Evolutionary conservation across 2,113 vertebrate species (phyloP).

Genomic region (Cinclus mexicanus): DNA sequence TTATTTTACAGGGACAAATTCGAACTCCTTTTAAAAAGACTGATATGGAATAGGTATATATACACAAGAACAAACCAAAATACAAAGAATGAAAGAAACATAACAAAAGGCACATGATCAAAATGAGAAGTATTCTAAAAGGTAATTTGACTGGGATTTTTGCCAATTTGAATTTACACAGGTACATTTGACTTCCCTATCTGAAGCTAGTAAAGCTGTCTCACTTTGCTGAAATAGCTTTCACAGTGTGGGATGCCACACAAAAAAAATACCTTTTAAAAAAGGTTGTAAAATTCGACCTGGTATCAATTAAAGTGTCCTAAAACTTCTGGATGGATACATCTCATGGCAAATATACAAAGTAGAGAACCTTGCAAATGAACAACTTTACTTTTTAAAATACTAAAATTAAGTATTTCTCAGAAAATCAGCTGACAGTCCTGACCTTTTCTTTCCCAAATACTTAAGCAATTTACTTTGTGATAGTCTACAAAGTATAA

Average conservation of each 20-base stretch:
- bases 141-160: neutral
- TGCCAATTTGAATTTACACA: neutral
- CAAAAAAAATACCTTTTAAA: neutral
- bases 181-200: neutral
- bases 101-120: conserved; percentile 45
- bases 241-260: neutral
- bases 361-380: neutral
- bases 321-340: conserved; percentile 3
- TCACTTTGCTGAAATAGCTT: conserved; percentile 40
- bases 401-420: conserved; percentile 3
- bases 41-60: neutral
- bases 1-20: neutral
- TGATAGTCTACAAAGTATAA: neutral
- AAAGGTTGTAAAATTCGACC: neutral
- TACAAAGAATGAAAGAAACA: neutral
- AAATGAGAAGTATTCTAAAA: conserved; percentile 1
- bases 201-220: neutral
- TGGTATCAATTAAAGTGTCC: neutral
- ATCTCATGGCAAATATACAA: neutral
- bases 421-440: neutral
- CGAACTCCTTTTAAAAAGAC: neutral
- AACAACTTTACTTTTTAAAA: conserved; percentile 1
- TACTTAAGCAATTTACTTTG: neutral
- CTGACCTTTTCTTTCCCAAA: conserved; percentile 5
- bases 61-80: conserved; percentile 4